Evolutionary conservation across 1,140 invertebrate genomes (phyloP).

Genomic region (Periplaneta americana): DNA sequence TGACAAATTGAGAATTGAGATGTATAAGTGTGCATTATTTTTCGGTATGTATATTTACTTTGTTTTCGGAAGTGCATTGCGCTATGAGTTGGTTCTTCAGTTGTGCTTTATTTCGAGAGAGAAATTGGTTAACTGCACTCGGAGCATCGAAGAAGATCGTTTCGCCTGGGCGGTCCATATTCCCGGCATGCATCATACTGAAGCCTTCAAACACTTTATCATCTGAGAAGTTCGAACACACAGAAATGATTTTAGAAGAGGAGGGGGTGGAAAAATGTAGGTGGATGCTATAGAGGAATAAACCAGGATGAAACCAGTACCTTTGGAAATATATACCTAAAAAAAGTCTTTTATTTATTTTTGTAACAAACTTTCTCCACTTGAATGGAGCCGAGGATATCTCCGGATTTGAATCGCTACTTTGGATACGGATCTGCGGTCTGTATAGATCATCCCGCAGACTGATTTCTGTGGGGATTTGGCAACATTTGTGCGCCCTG

Average conservation of each 20-base stretch:
- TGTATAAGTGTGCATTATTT: no score
- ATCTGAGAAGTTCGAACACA: neutral
- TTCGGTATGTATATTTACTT: no score
- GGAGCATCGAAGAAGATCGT: neutral
- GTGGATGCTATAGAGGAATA: neutral
- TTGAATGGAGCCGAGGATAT: neutral
- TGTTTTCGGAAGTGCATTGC: no score
- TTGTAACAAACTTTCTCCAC: neutral
- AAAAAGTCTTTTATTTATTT: neutral
- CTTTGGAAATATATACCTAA: neutral
- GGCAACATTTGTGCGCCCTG: neutral
- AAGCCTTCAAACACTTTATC: neutral
- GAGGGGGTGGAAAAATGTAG: no score
- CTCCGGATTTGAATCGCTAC: neutral
- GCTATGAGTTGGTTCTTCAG: no score
- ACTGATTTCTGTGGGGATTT: neutral
- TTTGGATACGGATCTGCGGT: neutral
- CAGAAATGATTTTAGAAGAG: neutral
- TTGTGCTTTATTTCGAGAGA: no score
- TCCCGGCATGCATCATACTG: neutral
- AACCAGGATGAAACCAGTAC: neutral
- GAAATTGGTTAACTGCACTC: neutral
- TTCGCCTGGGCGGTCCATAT: neutral
- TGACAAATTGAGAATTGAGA: no score
- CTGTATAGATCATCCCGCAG: neutral